Evolutionary conservation across 2,797 vertebrate species (phyloP), one percentile per base, ranked within the genome.

Genomic region (Enteromius radiatus): DNA sequence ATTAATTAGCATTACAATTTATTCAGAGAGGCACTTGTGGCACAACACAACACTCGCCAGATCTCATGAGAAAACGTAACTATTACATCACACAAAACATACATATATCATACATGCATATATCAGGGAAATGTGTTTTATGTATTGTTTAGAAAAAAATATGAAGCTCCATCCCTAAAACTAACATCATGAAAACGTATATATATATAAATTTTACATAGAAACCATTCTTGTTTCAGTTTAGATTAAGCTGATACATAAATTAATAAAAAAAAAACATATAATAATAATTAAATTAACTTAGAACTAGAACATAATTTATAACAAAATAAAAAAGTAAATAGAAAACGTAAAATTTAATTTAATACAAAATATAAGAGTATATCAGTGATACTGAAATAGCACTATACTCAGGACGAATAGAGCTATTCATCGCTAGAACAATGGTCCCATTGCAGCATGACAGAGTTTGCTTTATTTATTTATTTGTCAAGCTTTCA

Each of bases 1-100:
- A 80, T 56, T 54, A 15, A 54, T 54, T 75, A 54, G 23, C 70
- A 75, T 75, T 23, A n/a, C 36, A 38, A 75, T 75, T 67, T 54
- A 76, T 82, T 68, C 80, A 17, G 33, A 41, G 63, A 56, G 28
- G 61, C 47, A 15, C 59, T 54, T 56, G 59, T 63, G 28, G n/a
- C n/a, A n/a, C n/a, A n/a, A n/a, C n/a, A 28, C 31, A 67, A 15
- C 45, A 4, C n/a, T 63, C 12, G 19, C 4, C 9, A 31, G 4
- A 21, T 73, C 26, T 76, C 23, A 28, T 64, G 41, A 33, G 59
- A 76, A 63, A 76, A 26, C 21, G 5, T 11, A 6, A 15, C 2
- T 49, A 12, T 21, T 69, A 47, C 15, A 43, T 3, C 17, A 47
- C 5, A 8, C 36, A n/a, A n/a, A n/a, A n/a, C n/a, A n/a, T n/a